phyloP scores from a whole-genome alignment of 2,888 invertebrate species.

The Steromphala cineraria region DNA sequence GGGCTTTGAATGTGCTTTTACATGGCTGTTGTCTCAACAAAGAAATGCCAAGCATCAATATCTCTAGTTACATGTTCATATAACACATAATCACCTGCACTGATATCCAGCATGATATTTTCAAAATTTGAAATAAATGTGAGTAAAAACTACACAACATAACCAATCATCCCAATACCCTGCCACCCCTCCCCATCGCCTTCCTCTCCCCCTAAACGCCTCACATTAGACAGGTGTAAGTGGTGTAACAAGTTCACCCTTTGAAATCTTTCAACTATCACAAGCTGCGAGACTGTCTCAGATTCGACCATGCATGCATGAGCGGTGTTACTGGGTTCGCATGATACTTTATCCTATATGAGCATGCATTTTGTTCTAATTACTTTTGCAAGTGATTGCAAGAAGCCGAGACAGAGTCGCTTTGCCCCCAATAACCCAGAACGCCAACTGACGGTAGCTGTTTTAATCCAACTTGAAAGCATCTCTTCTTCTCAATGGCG shows the following conservation, averaged over 20 bases:
- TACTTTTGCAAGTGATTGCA: background rate
- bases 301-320: background rate
- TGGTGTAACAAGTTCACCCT: background rate
- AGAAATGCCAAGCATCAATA: too few species aligned
- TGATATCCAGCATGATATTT: too few species aligned
- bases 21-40: too few species aligned
- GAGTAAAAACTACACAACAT: too few species aligned
- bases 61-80: too few species aligned
- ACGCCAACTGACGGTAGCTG: background rate
- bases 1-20: too few species aligned
- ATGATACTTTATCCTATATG: background rate
- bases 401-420: background rate
- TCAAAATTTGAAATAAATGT: too few species aligned
- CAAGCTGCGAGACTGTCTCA: background rate
- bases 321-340: background rate
- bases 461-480: background rate
- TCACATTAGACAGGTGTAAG: background rate
- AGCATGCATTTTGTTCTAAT: constrained; percentile 3
- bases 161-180: too few species aligned
- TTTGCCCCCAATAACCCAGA: background rate
- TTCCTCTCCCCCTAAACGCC: background rate
- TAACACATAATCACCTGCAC: too few species aligned
- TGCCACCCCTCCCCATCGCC: background rate
- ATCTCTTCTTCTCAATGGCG: background rate
- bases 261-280: background rate